These are phyloP conservation scores for Leptogaster cylindrica DNA, from an alignment of 2,888 invertebrate species.

Conservation along the genomic window DNA sequence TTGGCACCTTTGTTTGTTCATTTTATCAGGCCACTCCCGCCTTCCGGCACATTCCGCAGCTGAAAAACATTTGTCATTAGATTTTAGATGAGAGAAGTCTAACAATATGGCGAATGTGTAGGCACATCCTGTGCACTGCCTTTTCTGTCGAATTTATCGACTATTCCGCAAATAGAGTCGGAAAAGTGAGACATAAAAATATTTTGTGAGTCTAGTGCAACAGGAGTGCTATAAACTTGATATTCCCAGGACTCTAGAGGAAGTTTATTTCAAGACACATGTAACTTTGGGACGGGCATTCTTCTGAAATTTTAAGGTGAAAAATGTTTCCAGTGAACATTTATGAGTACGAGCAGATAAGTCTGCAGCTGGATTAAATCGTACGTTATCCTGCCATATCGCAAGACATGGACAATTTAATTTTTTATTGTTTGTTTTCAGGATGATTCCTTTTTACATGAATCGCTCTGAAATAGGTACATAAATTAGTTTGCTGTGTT, in stretches of 20 bases:
- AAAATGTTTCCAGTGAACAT: conserved; percentile 30
- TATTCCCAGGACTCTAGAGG: conserved; percentile 16
- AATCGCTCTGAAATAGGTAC: too few relatives aligned
- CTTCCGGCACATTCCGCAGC: background rate
- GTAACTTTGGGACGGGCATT: background rate
- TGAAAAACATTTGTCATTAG: conserved; percentile 32
- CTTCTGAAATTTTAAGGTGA: conserved; percentile 36
- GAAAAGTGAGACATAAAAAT: conserved; percentile 24
- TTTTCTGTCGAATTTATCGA: conserved; percentile 12
- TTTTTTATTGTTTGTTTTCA: conserved; percentile 2
- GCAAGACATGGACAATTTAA: conserved; percentile 13
- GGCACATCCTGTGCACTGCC: conserved; percentile 16
- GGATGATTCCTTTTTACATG: too few relatives aligned
- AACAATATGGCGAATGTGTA: conserved; percentile 12
- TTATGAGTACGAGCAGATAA: conserved; percentile 19
- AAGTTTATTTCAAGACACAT: conserved; percentile 19
- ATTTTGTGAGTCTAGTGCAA: conserved; percentile 35
- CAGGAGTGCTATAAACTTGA: conserved; percentile 37
- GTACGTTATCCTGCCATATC: background rate
- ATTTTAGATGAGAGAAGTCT: conserved; percentile 29
- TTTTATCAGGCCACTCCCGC: background rate
- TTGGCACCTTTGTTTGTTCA: background rate
- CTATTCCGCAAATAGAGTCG: conserved; percentile 2
- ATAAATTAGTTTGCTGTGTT: too few relatives aligned
- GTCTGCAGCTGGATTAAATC: background rate